Base-by-base conservation (phyloP, 1,140 invertebrate species). In the Magallana gigas region DNA sequence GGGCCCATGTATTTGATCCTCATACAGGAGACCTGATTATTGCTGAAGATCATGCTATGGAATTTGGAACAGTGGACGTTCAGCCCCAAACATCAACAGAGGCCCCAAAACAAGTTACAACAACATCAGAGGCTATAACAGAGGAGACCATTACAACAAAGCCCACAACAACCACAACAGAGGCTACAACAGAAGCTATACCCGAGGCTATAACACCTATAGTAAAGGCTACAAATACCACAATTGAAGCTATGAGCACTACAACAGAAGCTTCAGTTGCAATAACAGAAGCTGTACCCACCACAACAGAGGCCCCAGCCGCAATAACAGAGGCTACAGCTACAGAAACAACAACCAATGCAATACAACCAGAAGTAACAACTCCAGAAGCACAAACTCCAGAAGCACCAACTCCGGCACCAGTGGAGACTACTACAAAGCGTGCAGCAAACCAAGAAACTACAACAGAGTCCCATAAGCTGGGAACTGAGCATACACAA, bases 11-110 rank as follows among this genome's bases (percentile, higher is more conserved):
- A 29, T 76, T 76, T 76, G 68, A 76, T 29, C 36, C 68, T 18
- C 16, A 71, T 12, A 76, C 68, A 3, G 68, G 68, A 36, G 68
- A 76, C 12, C 29, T 76, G 68, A 76, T 76, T 36, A 76, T 76
- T 76, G 68, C 68, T 9, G 68, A 76, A 4, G 68, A 76, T 23
- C 68, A 76, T 76, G 68, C 68, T 76, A 18, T 76, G 18, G 68
- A 76, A 12, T 29, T 29, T 76, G 68, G 68, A 12, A 76, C 68
- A 76, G 23, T 76, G 18, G 68, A 76, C 36, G 68, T 76, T 29
- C 68, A 76, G 23, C 23, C 68, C 14, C 18, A 29, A 12, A 76
- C 68, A 18, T 36, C 68, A 68, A 18, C 18, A 23, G 64, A 68
- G 6, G 64, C 18, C 64, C 18, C 64, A 71, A 3, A 18, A 23